phyloP scores from a whole-genome alignment of 2,888 invertebrate genomes.

The Limnephilus auricula region DNA sequence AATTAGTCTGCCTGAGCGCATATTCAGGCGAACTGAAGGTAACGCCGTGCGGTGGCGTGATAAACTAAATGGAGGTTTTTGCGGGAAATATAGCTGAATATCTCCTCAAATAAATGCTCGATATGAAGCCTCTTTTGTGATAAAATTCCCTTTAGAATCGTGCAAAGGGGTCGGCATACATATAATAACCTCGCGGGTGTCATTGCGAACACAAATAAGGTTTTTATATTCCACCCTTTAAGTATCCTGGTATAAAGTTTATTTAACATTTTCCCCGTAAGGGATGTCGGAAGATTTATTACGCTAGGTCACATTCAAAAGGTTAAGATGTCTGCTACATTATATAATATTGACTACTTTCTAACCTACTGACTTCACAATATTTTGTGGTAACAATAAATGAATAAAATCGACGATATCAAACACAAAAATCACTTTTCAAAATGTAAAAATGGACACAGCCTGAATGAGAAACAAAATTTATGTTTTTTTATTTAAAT shows the following conservation, averaged over 20 bases:
- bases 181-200: background rate
- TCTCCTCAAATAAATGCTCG: slow-evolving; percentile 21
- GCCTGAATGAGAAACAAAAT: no score
- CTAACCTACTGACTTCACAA: background rate
- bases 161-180: background rate
- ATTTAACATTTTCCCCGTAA: background rate
- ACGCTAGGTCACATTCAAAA: background rate
- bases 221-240: background rate
- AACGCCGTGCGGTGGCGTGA: slow-evolving; percentile 8
- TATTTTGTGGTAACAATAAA: background rate
- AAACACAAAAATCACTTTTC: no score
- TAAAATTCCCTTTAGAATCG: slow-evolving; percentile 5
- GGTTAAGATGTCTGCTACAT: background rate
- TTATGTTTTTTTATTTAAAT: no score
- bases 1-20: slow-evolving; percentile 45
- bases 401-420: no score
- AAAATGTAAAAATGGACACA: no score
- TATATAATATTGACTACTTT: background rate
- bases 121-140: slow-evolving; percentile 19
- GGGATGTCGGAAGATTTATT: background rate
- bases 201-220: background rate
- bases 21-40: slow-evolving; percentile 23
- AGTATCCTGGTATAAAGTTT: background rate
- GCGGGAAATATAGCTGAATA: slow-evolving; percentile 21
- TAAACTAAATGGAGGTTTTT: slow-evolving; percentile 10